Percentiles rank a stretch among this genome's conserved stretches.
phyloP scores from a whole-genome alignment of 1,140 invertebrate species.

The Drosophila sturtevanti region DNA sequence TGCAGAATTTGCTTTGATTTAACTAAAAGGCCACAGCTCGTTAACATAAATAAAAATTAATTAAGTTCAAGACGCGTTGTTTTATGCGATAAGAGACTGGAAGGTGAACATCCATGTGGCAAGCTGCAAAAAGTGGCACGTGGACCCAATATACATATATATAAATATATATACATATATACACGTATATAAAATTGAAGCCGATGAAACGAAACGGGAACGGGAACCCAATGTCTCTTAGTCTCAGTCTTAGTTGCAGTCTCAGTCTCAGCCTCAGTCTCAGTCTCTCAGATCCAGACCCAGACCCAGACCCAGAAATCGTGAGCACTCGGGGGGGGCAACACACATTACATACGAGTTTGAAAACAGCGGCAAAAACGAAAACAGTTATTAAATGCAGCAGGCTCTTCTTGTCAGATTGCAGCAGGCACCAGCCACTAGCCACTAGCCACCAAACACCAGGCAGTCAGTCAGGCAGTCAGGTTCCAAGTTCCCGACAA shows the following conservation, averaged over 20 bases:
- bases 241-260: not conserved
- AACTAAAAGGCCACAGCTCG: conserved; percentile 48
- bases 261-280: conserved; percentile 2
- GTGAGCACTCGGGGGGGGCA: conserved; percentile 59
- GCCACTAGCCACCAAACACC: not conserved
- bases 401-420: conserved; percentile 72
- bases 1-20: conserved; percentile 60
- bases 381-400: conserved; percentile 81
- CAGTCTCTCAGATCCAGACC: conserved; percentile 7
- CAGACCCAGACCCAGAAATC: conserved; percentile 37
- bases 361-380: conserved; percentile 60
- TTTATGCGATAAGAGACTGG: conserved; percentile 50
- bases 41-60: conserved; percentile 79
- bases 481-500: conserved; percentile 22
- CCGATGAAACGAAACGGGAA: conserved; percentile 18
- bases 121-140: conserved; percentile 77
- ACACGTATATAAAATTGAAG: not conserved
- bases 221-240: conserved; percentile 22
- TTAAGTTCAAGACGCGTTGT: conserved; percentile 68
- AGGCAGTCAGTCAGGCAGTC: conserved; percentile 32
- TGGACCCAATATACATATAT: conserved; percentile 52
- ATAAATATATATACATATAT: too few relatives aligned
- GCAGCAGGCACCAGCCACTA: conserved; percentile 57
- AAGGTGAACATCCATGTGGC: conserved; percentile 54
- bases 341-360: conserved; percentile 39